Conservation (phyloP, 1,140 invertebrate genomes). For the Chironomus striatipennis region DNA sequence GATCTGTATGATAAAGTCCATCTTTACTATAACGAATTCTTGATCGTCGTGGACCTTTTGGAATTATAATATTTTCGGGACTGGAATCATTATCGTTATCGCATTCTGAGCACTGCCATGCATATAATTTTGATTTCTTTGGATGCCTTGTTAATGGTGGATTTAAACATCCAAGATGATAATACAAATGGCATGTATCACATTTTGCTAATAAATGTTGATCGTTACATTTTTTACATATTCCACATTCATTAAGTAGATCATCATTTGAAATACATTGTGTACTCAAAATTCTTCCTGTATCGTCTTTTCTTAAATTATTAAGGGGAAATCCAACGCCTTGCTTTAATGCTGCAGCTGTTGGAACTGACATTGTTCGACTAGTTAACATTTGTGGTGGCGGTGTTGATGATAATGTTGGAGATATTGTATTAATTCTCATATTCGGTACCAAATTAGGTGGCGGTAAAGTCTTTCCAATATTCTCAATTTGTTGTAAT, state of each 20-base stretch:
- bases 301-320: slow-evolving; percentile 48
- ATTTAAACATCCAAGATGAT: slow-evolving; percentile 88
- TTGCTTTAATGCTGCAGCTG: slow-evolving; percentile 71
- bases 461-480: slow-evolving; percentile 33
- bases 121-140: slow-evolving; percentile 87
- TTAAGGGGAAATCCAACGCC: slow-evolving; percentile 68
- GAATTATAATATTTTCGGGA: slow-evolving; percentile 56
- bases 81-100: slow-evolving; percentile 76
- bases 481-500: slow-evolving; percentile 43
- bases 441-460: not conserved
- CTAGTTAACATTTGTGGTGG: slow-evolving; percentile 30
- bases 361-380: slow-evolving; percentile 59
- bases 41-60: slow-evolving; percentile 66
- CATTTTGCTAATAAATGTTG: slow-evolving; percentile 87
- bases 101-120: slow-evolving; percentile 90
- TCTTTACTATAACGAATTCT: slow-evolving; percentile 65
- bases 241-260: slow-evolving; percentile 59
- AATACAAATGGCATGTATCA: slow-evolving; percentile 86
- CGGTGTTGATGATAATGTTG: slow-evolving; percentile 23
- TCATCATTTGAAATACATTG: slow-evolving; percentile 28
- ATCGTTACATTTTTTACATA: slow-evolving; percentile 71
- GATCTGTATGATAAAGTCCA: slow-evolving; percentile 36
- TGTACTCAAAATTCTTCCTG: slow-evolving; percentile 47
- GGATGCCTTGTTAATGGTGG: slow-evolving; percentile 87
- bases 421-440: slow-evolving; percentile 27